Evolutionary conservation across 2,113 vertebrate genomes (phyloP), one percentile per base, ranked within the genome.

Genomic region (Silurus meridionalis): DNA sequence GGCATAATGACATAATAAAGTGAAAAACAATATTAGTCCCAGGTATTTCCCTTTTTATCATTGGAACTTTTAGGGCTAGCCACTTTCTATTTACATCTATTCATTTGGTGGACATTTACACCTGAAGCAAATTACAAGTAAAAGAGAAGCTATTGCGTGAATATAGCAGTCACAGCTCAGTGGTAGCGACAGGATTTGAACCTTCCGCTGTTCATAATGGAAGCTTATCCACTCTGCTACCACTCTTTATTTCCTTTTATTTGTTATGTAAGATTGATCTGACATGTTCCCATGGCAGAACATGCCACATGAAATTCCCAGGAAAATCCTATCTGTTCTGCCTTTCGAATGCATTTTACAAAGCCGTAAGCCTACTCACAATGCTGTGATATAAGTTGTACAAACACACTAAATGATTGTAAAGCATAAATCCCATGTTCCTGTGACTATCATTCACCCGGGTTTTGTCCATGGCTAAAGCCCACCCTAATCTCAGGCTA

Each of bases 401-500:
- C 72, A 72, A 72, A 21, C 69, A 48, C 69, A 72, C 37, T 4
- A 8, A 48, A 48, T 13, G 19, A 72, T 72, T 72, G 48, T 72
- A 72, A 72, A 72, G 69, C 46, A n/a, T 46, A 25, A 23, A n/a
- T 1, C 21, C 50, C 10, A 9, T 78, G 52, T 78, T 58, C 53
- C 75, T 78, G 19, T 55, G 52, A 50, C 52, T 25, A 6, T 23
- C 48, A 23, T 52, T 55, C 13, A 55, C 52, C 57, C 52, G 50
- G 19, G 80, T 48, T 48, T 82, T 82, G 60, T 53, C 48, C 81
- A 82, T 25, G n/a, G 63, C 81, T 82, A 67, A 82, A 57, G 14
- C 53, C 75, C 13, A 53, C 50, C 23, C 81, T 28, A 28, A 82
- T 25, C 81, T 82, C 48, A 61, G 52, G 64, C 64, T 53, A 67